Evolutionary conservation across 1,140 invertebrate genomes (phyloP).

Genomic region (Neodiprion pinetum): DNA sequence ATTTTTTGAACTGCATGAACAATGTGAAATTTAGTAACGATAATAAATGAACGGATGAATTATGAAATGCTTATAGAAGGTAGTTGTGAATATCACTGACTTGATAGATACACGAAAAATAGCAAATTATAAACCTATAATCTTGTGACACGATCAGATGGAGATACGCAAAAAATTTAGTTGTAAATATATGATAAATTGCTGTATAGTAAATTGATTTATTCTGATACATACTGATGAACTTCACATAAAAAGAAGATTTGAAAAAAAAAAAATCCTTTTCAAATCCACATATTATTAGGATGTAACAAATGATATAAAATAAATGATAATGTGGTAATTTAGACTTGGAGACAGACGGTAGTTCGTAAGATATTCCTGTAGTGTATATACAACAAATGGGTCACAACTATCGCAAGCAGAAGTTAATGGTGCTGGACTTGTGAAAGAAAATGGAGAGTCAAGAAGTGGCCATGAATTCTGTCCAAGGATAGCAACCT

Average conservation of each 20-base stretch:
- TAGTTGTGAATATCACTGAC: no score
- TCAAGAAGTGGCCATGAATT: not conserved
- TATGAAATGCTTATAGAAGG: no score
- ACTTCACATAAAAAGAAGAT: not conserved
- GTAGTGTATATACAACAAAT: slow-evolving; percentile 31
- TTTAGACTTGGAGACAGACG: slow-evolving; percentile 32
- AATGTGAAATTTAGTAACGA: no score
- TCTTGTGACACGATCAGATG: not conserved
- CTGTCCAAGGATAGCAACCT: not conserved
- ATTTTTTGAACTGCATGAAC: no score
- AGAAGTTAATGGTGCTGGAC: slow-evolving; percentile 2
- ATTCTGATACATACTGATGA: slow-evolving; percentile 2
- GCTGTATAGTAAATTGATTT: slow-evolving; percentile 23
- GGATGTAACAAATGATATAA: slow-evolving; percentile 2
- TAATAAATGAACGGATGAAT: no score
- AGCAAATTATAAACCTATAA: not conserved
- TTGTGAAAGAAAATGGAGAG: not conserved
- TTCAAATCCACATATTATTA: not conserved
- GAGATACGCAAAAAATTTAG: not conserved
- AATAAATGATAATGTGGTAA: slow-evolving; percentile 29
- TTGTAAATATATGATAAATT: not conserved
- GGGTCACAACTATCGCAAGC: slow-evolving; percentile 1
- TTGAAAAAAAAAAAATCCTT: slow-evolving; percentile 18
- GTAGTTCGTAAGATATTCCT: slow-evolving; percentile 30
- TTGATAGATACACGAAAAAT: not conserved